phyloP scores from a whole-genome alignment of 2,797 vertebrate genomes.

The Fringilla coelebs region DNA sequence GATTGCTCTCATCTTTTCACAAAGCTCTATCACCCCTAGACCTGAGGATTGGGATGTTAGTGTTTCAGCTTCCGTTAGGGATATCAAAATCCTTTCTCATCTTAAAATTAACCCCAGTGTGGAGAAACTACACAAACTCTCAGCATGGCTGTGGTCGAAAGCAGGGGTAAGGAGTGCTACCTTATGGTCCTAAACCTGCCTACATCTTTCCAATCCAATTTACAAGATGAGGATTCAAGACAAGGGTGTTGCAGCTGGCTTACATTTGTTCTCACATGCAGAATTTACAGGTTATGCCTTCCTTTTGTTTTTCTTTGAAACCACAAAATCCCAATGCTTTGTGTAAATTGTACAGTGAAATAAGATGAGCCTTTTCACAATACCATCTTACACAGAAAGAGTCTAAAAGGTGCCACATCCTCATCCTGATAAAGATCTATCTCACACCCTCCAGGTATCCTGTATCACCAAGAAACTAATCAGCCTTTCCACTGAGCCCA shows the following conservation, averaged over 20 bases:
- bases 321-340: not conserved
- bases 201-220: not conserved
- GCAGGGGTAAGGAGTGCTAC: not conserved
- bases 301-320: not conserved
- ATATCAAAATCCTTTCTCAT: constrained; percentile 29
- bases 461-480: not conserved
- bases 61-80: constrained; percentile 1
- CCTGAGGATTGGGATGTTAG: constrained; percentile 14
- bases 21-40: constrained; percentile 42
- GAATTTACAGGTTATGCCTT: not conserved
- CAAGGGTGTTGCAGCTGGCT: not conserved
- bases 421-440: not conserved
- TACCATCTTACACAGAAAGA: not conserved
- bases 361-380: not conserved
- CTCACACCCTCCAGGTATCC: not conserved
- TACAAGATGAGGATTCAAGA: not conserved
- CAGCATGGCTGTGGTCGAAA: not conserved
- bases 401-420: not conserved
- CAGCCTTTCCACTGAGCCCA: not conserved
- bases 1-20: constrained; percentile 64
- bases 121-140: not conserved
- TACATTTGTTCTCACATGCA: not conserved
- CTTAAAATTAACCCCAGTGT: constrained; percentile 32
- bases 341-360: not conserved
- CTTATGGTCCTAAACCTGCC: not conserved